These are phyloP conservation scores for Chaetoderma sp. DNA, from an alignment of 2,888 invertebrate genomes.

Conservation along the genomic window DNA sequence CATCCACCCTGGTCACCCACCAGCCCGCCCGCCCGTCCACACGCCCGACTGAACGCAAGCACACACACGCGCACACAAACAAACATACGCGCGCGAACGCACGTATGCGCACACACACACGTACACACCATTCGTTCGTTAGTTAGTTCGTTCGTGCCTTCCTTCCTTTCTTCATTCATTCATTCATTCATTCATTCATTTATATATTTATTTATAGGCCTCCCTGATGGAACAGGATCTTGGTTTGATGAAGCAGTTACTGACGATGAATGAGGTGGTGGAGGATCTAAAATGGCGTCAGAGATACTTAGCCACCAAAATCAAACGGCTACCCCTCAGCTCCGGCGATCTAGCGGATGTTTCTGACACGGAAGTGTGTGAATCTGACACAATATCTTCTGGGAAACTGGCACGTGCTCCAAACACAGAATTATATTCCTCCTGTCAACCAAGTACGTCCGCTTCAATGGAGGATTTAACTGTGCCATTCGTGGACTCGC, in stretches of 20 bases:
- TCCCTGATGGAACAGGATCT: constrained; percentile 64
- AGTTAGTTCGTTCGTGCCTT: too few relatives aligned
- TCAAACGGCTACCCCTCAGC: constrained; percentile 42
- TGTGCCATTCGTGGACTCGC: too few relatives aligned
- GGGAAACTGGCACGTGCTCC: constrained; percentile 35
- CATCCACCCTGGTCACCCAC: too few relatives aligned
- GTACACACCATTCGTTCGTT: too few relatives aligned
- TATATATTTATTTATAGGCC: constrained; percentile 48
- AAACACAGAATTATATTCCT: constrained; percentile 17
- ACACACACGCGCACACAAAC: too few relatives aligned
- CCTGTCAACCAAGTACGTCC: too few relatives aligned
- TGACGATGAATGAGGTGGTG: constrained; percentile 63
- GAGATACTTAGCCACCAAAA: constrained; percentile 43
- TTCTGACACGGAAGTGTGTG: constrained; percentile 55
- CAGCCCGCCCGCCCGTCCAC: too few relatives aligned
- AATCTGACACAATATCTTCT: constrained; percentile 39
- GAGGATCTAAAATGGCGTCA: constrained; percentile 64
- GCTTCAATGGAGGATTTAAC: too few relatives aligned
- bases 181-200: too few relatives aligned
- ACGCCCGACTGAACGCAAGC: too few relatives aligned
- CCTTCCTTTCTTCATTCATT: too few relatives aligned
- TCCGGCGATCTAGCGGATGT: constrained; percentile 48
- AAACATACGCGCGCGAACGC: too few relatives aligned
- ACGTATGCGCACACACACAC: not conserved
- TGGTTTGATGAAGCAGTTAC: constrained; percentile 61